A percentile compares a stretch with the other conserved stretches of the same genome.
Conservation (phyloP, 2,113 vertebrate species). For the Perccottus glenii region DNA sequence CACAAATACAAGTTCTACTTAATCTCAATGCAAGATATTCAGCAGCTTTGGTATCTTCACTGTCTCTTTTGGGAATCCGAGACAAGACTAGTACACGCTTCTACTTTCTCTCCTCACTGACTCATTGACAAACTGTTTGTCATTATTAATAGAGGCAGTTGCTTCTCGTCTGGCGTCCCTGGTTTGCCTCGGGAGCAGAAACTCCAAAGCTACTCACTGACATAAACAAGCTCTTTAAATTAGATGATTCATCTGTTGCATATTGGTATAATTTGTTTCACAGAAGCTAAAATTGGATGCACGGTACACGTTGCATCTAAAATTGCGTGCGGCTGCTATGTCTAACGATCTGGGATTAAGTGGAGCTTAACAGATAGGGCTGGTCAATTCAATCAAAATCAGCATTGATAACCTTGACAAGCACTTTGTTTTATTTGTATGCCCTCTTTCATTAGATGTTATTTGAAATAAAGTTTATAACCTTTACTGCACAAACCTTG, state of each 20-base stretch:
- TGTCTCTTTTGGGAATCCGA: not conserved
- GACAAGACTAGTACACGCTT: not conserved
- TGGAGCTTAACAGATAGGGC: constrained; percentile 12
- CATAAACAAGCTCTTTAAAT: constrained; percentile 69
- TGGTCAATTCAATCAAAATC: not conserved
- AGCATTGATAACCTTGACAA: not conserved
- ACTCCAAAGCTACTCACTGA: constrained; percentile 67
- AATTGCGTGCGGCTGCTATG: constrained; percentile 33
- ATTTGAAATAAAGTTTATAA: no score
- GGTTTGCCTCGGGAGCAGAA: constrained; percentile 72
- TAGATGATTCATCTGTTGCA: constrained; percentile 69
- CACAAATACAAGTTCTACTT: constrained; percentile 11
- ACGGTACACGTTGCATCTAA: constrained; percentile 22
- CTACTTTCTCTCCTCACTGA: constrained; percentile 57
- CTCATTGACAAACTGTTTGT: constrained; percentile 64
- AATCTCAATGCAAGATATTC: constrained; percentile 2
- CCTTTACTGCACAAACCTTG: no score
- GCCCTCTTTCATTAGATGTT: no score
- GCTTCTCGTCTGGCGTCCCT: constrained; percentile 66
- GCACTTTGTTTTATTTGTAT: not conserved
- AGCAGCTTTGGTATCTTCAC: not conserved
- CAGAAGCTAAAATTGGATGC: constrained; percentile 51
- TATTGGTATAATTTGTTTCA: constrained; percentile 49
- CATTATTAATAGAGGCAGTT: constrained; percentile 66
- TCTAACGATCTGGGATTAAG: constrained; percentile 14